Conservation (phyloP, 2,888 invertebrate species). For the Mactromeris polynyma region DNA sequence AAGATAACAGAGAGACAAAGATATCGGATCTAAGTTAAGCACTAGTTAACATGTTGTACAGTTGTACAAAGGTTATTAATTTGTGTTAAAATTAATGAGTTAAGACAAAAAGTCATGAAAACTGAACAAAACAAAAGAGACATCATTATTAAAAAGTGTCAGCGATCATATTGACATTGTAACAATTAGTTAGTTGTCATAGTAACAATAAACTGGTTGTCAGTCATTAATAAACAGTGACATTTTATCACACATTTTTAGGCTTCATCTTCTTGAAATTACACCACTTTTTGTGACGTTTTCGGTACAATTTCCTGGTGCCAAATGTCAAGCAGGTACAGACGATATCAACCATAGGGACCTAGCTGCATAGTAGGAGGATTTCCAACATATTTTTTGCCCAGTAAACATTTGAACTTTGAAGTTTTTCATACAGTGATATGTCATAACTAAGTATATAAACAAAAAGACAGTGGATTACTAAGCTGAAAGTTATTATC, state of each 20-base stretch:
- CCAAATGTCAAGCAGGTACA: slow-evolving; percentile 14
- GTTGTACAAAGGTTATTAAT: neutral
- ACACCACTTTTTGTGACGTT: neutral
- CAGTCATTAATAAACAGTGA: slow-evolving; percentile 6
- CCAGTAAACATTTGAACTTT: neutral
- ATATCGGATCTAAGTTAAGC: neutral
- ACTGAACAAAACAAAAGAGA: slow-evolving; percentile 7
- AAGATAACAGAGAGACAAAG: neutral
- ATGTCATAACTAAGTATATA: neutral
- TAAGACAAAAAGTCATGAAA: neutral
- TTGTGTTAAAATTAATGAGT: slow-evolving; percentile 3
- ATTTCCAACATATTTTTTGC: neutral
- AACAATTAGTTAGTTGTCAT: slow-evolving; percentile 18
- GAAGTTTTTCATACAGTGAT: neutral
- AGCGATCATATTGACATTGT: slow-evolving; percentile 13
- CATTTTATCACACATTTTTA: neutral
- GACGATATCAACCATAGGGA: neutral
- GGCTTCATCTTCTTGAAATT: slow-evolving; percentile 6
- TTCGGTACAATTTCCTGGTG: slow-evolving; percentile 7
- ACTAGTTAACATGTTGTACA: neutral
- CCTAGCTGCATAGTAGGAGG: neutral
- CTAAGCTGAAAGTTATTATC: neutral
- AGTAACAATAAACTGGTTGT: neutral
- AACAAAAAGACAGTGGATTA: neutral
- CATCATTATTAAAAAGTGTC: slow-evolving; percentile 17